phyloP scores from a whole-genome alignment of 2,888 invertebrate genomes.

The Folsomia manolachei region DNA sequence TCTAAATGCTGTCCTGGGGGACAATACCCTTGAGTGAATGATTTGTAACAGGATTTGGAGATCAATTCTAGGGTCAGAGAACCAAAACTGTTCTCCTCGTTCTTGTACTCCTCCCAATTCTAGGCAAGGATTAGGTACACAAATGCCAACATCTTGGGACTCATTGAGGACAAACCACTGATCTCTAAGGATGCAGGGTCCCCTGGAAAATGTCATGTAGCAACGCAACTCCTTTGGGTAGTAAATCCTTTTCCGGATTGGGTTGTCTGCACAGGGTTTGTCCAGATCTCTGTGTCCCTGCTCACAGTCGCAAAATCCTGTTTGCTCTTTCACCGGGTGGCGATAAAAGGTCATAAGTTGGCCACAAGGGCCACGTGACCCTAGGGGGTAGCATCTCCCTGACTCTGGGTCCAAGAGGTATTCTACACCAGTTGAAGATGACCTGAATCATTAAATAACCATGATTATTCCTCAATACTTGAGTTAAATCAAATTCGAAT shows the following conservation, averaged over 20 bases:
- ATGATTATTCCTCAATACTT: too few species aligned
- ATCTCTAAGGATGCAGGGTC: too few species aligned
- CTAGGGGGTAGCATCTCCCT: conserved; percentile 20
- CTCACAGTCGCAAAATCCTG: conserved; percentile 41
- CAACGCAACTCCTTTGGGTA: conserved; percentile 16
- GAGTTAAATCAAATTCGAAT: too few species aligned
- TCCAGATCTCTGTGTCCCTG: conserved; percentile 23
- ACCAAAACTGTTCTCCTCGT: conserved; percentile 29
- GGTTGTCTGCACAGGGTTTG: conserved; percentile 23
- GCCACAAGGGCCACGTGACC: conserved; percentile 29
- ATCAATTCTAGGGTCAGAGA: conserved; percentile 26
- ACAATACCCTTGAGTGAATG: conserved; percentile 34
- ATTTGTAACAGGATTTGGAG: conserved; percentile 21
- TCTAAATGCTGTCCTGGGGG: conserved; percentile 25
- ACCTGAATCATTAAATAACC: too few species aligned
- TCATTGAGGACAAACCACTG: conserved; percentile 25
- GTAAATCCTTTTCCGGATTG: conserved; percentile 29
- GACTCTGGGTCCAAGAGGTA: conserved; percentile 13
- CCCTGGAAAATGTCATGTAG: conserved; percentile 32
- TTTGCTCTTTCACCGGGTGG: conserved; percentile 19
- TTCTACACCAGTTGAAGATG: too few species aligned
- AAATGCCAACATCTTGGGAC: neutral
- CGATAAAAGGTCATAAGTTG: conserved; percentile 34
- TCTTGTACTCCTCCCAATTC: neutral
- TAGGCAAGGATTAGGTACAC: conserved; percentile 27